Base-by-base conservation (phyloP, 1,140 invertebrate species). In the Papilio machaon region DNA sequence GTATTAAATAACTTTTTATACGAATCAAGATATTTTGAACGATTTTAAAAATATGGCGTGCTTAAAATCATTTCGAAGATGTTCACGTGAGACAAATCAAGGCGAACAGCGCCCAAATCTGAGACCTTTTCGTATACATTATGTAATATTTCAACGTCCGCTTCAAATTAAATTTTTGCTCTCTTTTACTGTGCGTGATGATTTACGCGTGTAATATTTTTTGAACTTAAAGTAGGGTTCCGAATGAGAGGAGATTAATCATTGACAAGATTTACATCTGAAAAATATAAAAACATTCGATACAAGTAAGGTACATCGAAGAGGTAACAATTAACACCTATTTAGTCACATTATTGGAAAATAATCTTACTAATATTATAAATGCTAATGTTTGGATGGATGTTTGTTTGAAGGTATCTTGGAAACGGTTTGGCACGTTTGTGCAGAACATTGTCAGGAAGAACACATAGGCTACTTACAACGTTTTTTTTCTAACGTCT, bases 81-180 rank as follows among this genome's bases (percentile, higher is more conserved):
- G 17, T 60, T 64, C 46, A 79, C 67, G 58, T 38, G 58, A 64
- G 23, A 81, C 35, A 79, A 75, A 84, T 64, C 83, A 84, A 84
- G 83, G 83, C 47, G 75, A 84, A 78, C 81, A 60, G 70, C 79
- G 35, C 80, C 76, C 73, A 73, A 82, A 84, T 73, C 80, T 60
- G 47, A 74, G 82, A 82, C 73, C 83, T 84, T 84, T 84, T 54
- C 60, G 38, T n/a, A 43, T 23, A 64, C 76, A 35, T 84, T 84
- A 82, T 81, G 78, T 81, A 81, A 82, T 81, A 79, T 64, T 23
- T 80, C 80, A 83, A 79, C 43, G 81, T 82, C 83, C 75, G 81
- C 52, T 81, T 77, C 83, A 78, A 81, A 82, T 79, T 79, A 79
- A 79, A 67, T 43, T 79, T 78, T 79, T 67, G 38, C 58, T 73